phyloP scores from a whole-genome alignment of 2,888 invertebrate genomes.

The Stenodema calcarata region DNA sequence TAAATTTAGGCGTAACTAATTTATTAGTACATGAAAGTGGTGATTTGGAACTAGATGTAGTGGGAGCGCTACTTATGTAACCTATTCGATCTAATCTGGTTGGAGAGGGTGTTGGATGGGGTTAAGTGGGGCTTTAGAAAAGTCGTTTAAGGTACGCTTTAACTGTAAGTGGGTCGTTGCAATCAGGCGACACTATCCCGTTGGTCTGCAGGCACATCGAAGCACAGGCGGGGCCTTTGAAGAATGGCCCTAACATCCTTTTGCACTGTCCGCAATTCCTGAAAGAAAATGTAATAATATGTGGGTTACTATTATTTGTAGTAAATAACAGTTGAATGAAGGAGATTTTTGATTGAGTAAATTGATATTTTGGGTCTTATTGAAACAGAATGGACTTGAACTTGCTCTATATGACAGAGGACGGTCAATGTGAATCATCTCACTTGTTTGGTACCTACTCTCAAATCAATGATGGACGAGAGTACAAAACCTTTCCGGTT shows the following conservation, averaged over 20 bases:
- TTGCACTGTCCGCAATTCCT: slow-evolving; percentile 86
- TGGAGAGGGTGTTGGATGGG: not conserved
- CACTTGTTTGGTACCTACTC: no score
- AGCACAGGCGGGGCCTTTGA: slow-evolving; percentile 84
- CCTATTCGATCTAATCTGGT: not conserved
- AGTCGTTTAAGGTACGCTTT: slow-evolving; percentile 61
- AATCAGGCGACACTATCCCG: slow-evolving; percentile 62
- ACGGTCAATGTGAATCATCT: no score
- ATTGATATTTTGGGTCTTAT: no score
- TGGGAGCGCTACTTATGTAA: not conserved
- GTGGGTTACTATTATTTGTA: not conserved
- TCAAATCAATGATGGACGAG: no score
- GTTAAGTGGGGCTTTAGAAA: not conserved
- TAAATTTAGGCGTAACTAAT: not conserved
- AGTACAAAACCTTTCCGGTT: no score
- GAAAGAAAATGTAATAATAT: not conserved
- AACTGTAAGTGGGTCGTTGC: slow-evolving; percentile 65
- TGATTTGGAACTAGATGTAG: not conserved
- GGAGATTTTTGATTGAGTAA: no score
- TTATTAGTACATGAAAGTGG: not conserved
- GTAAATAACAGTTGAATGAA: no score
- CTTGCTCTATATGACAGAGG: no score
- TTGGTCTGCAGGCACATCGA: slow-evolving; percentile 73
- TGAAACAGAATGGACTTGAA: no score
- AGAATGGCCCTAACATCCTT: slow-evolving; percentile 84